These are phyloP conservation scores for Macrostomum lignano DNA, from an alignment of 1,140 invertebrate genomes.

Conservation along the genomic window DNA sequence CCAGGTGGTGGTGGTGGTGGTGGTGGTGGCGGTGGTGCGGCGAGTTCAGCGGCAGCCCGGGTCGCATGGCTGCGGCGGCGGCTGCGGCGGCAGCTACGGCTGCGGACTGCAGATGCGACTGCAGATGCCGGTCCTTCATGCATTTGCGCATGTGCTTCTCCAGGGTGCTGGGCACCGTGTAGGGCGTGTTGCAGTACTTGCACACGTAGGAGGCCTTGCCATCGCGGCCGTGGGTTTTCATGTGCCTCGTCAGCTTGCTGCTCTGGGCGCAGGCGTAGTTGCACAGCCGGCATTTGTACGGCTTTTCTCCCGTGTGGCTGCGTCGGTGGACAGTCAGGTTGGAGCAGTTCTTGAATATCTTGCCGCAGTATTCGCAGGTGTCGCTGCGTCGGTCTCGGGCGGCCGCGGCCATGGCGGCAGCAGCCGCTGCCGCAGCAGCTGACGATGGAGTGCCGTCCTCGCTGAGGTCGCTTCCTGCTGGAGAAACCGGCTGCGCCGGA, in stretches of 20 bases:
- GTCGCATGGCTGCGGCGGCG: too few relatives aligned
- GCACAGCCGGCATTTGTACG: slow-evolving; percentile 94
- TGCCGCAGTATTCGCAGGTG: slow-evolving; percentile 87
- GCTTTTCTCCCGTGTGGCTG: slow-evolving; percentile 90
- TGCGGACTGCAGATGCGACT: too few relatives aligned
- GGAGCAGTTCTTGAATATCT: slow-evolving; percentile 93
- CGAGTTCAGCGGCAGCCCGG: too few relatives aligned
- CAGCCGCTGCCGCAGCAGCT: too few relatives aligned
- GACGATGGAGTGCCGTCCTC: too few relatives aligned
- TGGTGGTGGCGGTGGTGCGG: too few relatives aligned
- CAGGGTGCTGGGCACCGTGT: slow-evolving; percentile 87
- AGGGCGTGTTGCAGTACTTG: slow-evolving; percentile 96
- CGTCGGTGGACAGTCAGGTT: slow-evolving; percentile 80
- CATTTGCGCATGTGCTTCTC: slow-evolving; percentile 99
- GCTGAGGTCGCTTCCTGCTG: too few relatives aligned
- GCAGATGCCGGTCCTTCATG: slow-evolving; percentile 47
- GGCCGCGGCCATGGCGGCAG: too few relatives aligned
- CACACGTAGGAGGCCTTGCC: slow-evolving; percentile 93
- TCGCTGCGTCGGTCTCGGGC: slow-evolving; percentile 52
- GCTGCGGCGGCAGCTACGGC: too few relatives aligned
- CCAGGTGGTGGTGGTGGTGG: too few relatives aligned
- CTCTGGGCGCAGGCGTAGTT: slow-evolving; percentile 97
- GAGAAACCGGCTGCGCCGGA: too few relatives aligned
- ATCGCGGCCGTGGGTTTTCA: slow-evolving; percentile 92
- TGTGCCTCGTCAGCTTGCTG: slow-evolving; percentile 88